phyloP scores from a whole-genome alignment of 2,797 vertebrate genomes.

The Cetoscarus ocellatus region DNA sequence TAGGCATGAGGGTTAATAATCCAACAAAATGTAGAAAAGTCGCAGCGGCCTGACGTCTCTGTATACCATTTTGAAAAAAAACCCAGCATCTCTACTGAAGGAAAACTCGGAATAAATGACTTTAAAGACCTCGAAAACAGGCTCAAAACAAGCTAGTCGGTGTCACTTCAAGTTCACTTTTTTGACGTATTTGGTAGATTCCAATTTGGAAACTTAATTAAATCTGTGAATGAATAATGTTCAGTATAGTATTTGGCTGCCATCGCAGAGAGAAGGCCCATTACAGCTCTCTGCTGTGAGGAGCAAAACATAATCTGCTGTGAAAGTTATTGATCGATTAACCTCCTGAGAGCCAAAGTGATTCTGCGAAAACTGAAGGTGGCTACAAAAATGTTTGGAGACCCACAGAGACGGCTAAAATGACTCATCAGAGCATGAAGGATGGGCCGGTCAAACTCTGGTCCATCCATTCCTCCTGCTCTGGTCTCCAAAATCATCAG shows the following conservation, averaged over 20 bases:
- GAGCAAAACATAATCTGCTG: slow-evolving; percentile 5
- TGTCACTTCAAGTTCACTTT: too few relatives aligned
- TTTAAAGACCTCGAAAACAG: too few relatives aligned
- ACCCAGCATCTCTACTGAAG: too few relatives aligned
- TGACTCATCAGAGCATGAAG: neutral
- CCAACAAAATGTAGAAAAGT: too few relatives aligned
- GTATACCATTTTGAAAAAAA: too few relatives aligned
- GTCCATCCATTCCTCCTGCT: neutral
- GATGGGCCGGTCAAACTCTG: slow-evolving; percentile 5
- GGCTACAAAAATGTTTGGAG: slow-evolving; percentile 6
- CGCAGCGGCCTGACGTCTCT: too few relatives aligned
- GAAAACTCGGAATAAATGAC: too few relatives aligned
- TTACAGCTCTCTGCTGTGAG: slow-evolving; percentile 19
- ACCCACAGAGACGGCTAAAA: neutral
- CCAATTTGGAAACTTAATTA: too few relatives aligned
- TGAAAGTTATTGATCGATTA: slow-evolving; percentile 40
- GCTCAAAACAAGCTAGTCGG: too few relatives aligned
- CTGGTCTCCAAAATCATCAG: neutral
- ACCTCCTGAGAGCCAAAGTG: slow-evolving; percentile 19
- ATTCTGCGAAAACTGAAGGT: slow-evolving; percentile 7
- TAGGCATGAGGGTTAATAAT: too few relatives aligned
- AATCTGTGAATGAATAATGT: too few relatives aligned
- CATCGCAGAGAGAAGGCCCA: slow-evolving; percentile 11
- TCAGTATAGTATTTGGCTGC: neutral
- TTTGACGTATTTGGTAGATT: too few relatives aligned